Conservation (phyloP, 2,797 vertebrate species). For the Hemitrygon akajei region DNA sequence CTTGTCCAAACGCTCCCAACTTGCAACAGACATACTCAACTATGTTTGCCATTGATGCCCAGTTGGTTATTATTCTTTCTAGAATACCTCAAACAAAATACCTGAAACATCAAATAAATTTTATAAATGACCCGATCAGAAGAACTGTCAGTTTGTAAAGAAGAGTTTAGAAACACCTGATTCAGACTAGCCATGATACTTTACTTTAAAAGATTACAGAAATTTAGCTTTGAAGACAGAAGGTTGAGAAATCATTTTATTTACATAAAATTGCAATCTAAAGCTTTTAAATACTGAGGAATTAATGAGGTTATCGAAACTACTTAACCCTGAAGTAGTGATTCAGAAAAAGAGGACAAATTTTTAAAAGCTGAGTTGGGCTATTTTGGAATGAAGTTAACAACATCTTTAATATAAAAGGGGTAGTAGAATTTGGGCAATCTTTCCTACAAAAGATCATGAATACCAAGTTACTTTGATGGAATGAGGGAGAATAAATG, state of each 20-base stretch:
- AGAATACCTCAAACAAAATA: background rate
- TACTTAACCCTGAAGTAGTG: background rate
- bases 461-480: background rate
- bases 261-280: background rate
- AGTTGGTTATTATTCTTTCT: conserved; percentile 10
- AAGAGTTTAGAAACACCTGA: background rate
- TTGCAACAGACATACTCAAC: conserved; percentile 11
- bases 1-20: background rate
- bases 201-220: background rate
- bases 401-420: background rate
- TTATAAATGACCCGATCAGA: background rate
- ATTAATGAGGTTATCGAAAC: background rate
- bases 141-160: background rate
- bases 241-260: background rate
- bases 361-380: background rate
- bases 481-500: no score
- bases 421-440: background rate
- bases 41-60: background rate
- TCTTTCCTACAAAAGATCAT: background rate
- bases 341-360: background rate
- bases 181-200: background rate
- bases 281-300: background rate
- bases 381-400: background rate
- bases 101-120: background rate
- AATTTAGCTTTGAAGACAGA: background rate